Evolutionary conservation across 2,888 invertebrate species (phyloP), one percentile per base, ranked within the genome.

Genomic region (Dyspetes luteomarginatus): DNA sequence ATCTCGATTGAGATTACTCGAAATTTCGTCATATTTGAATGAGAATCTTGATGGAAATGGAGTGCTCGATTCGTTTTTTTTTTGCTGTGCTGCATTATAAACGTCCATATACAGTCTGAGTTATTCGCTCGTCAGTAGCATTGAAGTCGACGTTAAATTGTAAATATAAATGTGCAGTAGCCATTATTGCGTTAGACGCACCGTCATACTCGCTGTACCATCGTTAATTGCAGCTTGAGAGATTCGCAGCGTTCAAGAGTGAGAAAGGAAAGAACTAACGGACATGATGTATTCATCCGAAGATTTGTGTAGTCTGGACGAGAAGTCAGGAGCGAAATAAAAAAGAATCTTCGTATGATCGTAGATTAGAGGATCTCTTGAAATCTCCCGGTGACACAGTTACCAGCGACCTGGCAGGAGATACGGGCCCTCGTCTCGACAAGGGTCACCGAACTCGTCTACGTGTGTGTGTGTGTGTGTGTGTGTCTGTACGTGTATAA

Each of bases 331-430:
- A 48, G 48, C 1, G 30, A 5, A 28, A 17, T 9, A 17, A n/a
- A 9, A 48, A 24, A 62, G 28, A 55, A 4, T 4, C 19, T 30
- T 41, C 58, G 48, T 56, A n/a, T 28, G 52, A n/a, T 28, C 30
- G 43, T n/a, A n/a, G n/a, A n/a, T n/a, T n/a, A n/a, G n/a, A n/a
- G n/a, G n/a, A 55, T 65, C 55, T 75, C 15, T 26, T 36, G 82
- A 85, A 84, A 84, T 85, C 78, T 80, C 65, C 56, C 73, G 60
- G 68, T 84, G 87, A 76, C 86, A 87, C 84, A 81, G 85, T 86
- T 86, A 83, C 79, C 74, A 83, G 55, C 75, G 82, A 67, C 80
- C 64, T 67, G 78, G 30, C 48, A 52, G 73, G 77, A 60, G 28
- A 60, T 43, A 48, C 52, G 48, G 12, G 22, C 50, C 43, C n/a